phyloP scores from a whole-genome alignment of 2,113 vertebrate species.

The Platichthys flesus region DNA sequence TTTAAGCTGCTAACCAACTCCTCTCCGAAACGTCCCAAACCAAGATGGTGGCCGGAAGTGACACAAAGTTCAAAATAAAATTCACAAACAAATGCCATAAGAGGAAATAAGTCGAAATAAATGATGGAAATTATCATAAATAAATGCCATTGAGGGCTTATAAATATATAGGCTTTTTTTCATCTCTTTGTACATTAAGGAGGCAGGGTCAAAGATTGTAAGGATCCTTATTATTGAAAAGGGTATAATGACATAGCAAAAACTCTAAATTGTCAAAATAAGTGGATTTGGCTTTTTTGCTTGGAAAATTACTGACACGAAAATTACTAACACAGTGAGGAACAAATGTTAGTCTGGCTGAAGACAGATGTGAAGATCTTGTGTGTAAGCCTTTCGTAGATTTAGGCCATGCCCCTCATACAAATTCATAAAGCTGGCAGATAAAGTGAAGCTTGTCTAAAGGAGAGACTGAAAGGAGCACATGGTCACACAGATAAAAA shows the following conservation, averaged over 20 bases:
- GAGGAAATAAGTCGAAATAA: not conserved
- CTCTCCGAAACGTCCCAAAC: not conserved
- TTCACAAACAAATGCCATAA: not conserved
- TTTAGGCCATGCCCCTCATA: not conserved
- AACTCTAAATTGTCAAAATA: no score
- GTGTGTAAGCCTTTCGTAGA: not conserved
- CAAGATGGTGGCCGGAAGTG: constrained; percentile 34
- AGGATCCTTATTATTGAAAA: no score
- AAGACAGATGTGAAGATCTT: not conserved
- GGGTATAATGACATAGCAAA: no score
- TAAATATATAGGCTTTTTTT: not conserved
- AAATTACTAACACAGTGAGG: no score
- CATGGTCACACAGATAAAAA: constrained; percentile 19
- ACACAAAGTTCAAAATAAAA: not conserved
- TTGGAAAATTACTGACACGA: no score
- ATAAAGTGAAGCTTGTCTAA: constrained; percentile 25
- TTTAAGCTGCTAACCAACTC: not conserved
- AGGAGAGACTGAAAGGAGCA: constrained; percentile 14
- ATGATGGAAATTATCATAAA: not conserved
- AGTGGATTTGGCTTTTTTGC: no score
- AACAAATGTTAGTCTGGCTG: not conserved
- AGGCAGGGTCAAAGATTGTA: no score
- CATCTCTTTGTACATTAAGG: not conserved
- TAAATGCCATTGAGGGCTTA: not conserved
- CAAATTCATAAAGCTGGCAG: not conserved